Conservation (phyloP, 2,797 vertebrate genomes). For the Calcarius lapponicus region DNA sequence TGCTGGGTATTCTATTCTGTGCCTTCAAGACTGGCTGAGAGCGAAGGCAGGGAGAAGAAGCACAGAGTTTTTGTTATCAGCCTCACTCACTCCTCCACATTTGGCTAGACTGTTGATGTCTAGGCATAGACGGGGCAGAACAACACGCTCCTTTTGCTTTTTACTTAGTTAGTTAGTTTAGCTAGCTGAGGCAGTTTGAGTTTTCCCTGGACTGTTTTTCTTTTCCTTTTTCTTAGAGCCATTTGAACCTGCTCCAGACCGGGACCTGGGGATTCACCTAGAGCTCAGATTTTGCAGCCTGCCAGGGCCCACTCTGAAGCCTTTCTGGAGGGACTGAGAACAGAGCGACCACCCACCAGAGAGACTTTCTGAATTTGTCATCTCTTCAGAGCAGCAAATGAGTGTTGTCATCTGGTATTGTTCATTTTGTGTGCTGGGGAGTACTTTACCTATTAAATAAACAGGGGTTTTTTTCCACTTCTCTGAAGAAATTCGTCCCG, state of each 20-base stretch:
- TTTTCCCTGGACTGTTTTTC: no score
- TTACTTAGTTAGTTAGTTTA: not conserved
- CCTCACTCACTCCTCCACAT: not conserved
- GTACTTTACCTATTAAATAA: not conserved
- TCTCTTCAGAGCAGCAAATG: not conserved
- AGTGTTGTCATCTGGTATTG: not conserved
- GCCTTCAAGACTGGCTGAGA: not conserved
- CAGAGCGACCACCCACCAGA: no score
- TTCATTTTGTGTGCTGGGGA: not conserved
- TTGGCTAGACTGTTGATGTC: not conserved
- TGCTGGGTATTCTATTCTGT: not conserved
- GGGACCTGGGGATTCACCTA: no score
- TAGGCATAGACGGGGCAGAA: not conserved
- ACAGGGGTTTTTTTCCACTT: not conserved
- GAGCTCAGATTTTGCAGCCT: not conserved
- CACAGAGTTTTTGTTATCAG: not conserved
- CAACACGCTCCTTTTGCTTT: not conserved
- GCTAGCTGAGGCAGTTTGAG: not conserved
- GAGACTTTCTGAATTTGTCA: no score
- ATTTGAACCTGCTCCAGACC: no score
- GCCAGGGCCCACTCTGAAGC: not conserved
- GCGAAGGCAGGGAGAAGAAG: not conserved
- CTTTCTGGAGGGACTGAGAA: no score
- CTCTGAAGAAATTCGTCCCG: not conserved
- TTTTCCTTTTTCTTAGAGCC: no score